Conservation (phyloP, 2,888 invertebrate species). For the Microctonus aethiopoides region DNA sequence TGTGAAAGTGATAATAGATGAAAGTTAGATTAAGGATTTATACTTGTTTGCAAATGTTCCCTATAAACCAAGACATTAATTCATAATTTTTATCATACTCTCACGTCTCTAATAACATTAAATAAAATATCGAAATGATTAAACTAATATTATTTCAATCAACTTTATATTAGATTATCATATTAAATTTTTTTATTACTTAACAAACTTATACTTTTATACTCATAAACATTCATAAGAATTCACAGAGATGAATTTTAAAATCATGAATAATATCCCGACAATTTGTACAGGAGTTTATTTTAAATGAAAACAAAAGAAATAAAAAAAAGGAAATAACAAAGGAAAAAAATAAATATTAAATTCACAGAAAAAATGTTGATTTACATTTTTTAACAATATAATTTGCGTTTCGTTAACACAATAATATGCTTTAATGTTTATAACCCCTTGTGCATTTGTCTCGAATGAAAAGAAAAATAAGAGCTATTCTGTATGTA, state of each 20-base stretch:
- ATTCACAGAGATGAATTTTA: neutral
- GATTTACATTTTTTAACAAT: conserved; percentile 17
- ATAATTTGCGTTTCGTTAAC: conserved; percentile 27
- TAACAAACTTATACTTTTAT: neutral
- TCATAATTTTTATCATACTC: neutral
- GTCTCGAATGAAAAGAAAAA: neutral
- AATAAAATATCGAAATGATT: neutral
- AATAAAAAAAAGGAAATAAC: neutral
- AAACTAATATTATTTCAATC: neutral
- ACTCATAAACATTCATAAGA: neutral
- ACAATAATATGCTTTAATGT: conserved; percentile 18
- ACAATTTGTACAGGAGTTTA: neutral
- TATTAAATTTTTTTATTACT: neutral
- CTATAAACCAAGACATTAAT: neutral
- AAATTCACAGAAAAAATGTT: neutral
- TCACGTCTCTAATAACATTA: neutral
- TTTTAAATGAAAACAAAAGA: neutral
- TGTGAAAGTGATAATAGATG: neutral
- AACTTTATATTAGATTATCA: neutral
- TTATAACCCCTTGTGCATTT: neutral
- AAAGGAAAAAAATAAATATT: neutral
- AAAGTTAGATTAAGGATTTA: neutral
- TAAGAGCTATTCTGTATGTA: neutral
- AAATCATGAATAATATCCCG: neutral
- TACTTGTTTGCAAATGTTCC: neutral